Evolutionary conservation across 1,140 invertebrate genomes (phyloP).

Genomic region (Diabrotica undecimpunctata): DNA sequence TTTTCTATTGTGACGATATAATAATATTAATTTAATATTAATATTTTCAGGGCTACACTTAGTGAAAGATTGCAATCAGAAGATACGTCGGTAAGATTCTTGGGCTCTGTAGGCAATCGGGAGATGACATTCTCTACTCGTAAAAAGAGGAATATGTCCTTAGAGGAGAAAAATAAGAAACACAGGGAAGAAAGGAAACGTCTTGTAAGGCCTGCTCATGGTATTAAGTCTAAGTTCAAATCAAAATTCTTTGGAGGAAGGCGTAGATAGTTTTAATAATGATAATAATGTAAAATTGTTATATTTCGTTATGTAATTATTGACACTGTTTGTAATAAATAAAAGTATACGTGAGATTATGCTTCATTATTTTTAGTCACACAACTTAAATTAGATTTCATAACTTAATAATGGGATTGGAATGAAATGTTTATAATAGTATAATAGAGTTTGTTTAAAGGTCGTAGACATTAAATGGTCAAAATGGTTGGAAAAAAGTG

Average conservation of each 20-base stretch:
- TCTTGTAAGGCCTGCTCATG: conserved; percentile 62
- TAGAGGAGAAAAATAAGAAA: conserved; percentile 51
- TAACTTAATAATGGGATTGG: too few relatives aligned
- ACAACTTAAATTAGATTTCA: too few relatives aligned
- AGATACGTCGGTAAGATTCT: conserved; percentile 52
- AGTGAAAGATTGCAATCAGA: conserved; percentile 66
- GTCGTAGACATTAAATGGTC: too few relatives aligned
- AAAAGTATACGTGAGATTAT: neutral
- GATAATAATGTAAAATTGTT: too few relatives aligned
- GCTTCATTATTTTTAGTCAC: neutral
- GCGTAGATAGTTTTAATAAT: neutral
- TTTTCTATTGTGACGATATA: too few relatives aligned
- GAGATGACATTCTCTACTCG: conserved; percentile 75
- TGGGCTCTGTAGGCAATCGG: conserved; percentile 63
- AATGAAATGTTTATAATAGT: too few relatives aligned
- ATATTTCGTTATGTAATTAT: too few relatives aligned
- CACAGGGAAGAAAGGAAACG: conserved; percentile 71
- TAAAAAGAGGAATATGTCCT: conserved; percentile 54
- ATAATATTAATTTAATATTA: too few relatives aligned
- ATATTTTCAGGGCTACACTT: conserved; percentile 59
- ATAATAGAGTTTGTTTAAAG: too few relatives aligned
- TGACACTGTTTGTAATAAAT: neutral
- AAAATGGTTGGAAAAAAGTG: too few relatives aligned
- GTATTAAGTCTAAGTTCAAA: conserved; percentile 36
- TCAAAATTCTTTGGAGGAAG: conserved; percentile 23